A percentile compares a stretch with the other conserved stretches of the same genome.
Evolutionary conservation across 2,888 invertebrate genomes (phyloP).

Genomic region (Sphaerophoria rueppellii): DNA sequence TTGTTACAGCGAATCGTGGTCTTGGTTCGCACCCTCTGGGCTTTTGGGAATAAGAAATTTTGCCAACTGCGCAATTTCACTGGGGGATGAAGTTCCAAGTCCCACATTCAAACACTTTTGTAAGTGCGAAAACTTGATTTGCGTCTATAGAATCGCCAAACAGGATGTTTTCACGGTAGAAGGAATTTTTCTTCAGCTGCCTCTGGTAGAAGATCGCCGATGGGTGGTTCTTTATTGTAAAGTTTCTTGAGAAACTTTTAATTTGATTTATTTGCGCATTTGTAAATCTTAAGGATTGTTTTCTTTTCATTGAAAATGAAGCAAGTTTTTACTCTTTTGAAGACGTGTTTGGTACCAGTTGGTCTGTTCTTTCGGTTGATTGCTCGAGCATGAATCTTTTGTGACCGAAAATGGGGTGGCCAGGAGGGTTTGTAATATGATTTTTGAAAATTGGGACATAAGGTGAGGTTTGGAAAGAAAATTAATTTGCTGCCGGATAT

Average conservation of each 20-base stretch:
- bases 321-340: conserved; percentile 12
- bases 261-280: conserved; percentile 22
- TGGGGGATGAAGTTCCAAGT: conserved; percentile 22
- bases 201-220: neutral
- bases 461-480: too few relatives aligned
- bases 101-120: conserved; percentile 23
- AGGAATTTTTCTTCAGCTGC: conserved; percentile 40
- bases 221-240: conserved; percentile 21
- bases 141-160: conserved; percentile 50
- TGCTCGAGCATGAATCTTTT: conserved; percentile 8
- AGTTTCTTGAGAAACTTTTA: conserved; percentile 4
- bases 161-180: conserved; percentile 36
- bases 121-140: conserved; percentile 64
- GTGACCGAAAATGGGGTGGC: neutral
- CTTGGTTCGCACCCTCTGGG: conserved; percentile 58
- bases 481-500: too few relatives aligned
- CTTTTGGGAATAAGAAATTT: conserved; percentile 2
- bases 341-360: conserved; percentile 5
- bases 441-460: too few relatives aligned
- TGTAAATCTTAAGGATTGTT: neutral
- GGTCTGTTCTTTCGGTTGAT: conserved; percentile 14
- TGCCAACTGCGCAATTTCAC: conserved; percentile 52
- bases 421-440: too few relatives aligned
- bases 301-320: neutral
- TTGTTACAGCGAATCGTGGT: neutral